phyloP scores from a whole-genome alignment of 2,888 invertebrate genomes.

The Sphaeridia pumilis region DNA sequence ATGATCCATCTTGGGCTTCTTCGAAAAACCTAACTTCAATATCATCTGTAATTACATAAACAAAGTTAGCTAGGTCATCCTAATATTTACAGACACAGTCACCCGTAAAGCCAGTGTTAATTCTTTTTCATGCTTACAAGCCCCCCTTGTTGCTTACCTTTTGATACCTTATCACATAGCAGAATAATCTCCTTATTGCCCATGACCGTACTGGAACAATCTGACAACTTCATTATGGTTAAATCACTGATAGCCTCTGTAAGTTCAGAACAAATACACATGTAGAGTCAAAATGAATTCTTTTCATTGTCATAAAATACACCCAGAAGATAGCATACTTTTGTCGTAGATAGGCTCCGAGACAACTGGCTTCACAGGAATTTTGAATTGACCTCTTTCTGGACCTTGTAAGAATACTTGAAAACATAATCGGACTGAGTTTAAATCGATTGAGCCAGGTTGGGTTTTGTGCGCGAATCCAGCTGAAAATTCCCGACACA shows the following conservation, averaged over 20 bases:
- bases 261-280: too few species aligned
- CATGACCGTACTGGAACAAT: conserved; percentile 67
- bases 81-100: too few species aligned
- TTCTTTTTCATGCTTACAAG: too few species aligned
- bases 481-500: conserved; percentile 51
- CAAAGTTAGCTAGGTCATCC: too few species aligned
- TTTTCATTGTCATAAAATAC: not conserved
- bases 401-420: conserved; percentile 77
- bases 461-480: conserved; percentile 74
- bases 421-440: conserved; percentile 86
- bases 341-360: conserved; percentile 91
- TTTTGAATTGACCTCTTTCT: conserved; percentile 55
- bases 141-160: too few species aligned
- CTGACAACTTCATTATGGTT: conserved; percentile 75
- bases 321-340: conserved; percentile 49
- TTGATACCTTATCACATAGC: conserved; percentile 76
- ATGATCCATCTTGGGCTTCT: conserved; percentile 52
- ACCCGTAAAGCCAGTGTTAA: too few species aligned
- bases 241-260: conserved; percentile 83
- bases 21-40: conserved; percentile 81
- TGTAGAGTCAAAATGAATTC: too few species aligned
- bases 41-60: conserved; percentile 63
- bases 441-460: conserved; percentile 81
- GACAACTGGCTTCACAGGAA: conserved; percentile 63
- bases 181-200: conserved; percentile 84